Base-by-base conservation (phyloP, 2,113 vertebrate species). In the Poeciliopsis turrubarensis region DNA sequence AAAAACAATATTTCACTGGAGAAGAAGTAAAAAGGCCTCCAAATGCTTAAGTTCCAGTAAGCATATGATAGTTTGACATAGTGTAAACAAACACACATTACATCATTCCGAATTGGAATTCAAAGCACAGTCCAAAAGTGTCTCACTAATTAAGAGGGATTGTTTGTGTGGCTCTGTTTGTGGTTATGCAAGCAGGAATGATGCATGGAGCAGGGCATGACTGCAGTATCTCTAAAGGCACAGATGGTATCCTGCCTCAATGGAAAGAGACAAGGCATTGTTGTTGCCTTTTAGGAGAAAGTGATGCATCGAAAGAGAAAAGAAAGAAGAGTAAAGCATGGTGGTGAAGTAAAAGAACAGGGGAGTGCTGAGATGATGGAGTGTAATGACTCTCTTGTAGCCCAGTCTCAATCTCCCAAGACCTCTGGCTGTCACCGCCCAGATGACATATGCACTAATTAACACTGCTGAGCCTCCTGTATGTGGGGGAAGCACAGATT, bases 381-480 rank as follows among this genome's bases (percentile, higher is more conserved):
- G 89, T 87, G 77, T 89, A 86, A 92, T 90, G 88, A 86, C 79
- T 91, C 86, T 86, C 78, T 73, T 84, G 77, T 68, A 75, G 79
- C 70, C 86, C 74, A 64, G 86, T 81, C 76, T 87, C 80, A 66
- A 88, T 86, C 89, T 92, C 88, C 78, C 75, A 87, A 86, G 90
- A 91, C 89, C 90, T 86, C 83, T 88, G 87, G 86, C 89, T 90
- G 88, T 91, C 86, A 66, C 84, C 77, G 84, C 73, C 80, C 89
- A 77, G 73, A 88, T 90, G 91, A 93, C 87, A 89, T 92, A 91
- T 88, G 88, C 84, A 85, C 86, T 88, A 90, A 92, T 93, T 91
- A 92, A 91, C 78, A 76, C 67, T 41, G 74, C 85, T 68, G 75
- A 86, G 63, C 81, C 66, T 80, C 70, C 66, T 62, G 72, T 57